Base-by-base conservation (phyloP, 2,888 invertebrate genomes). In the Harpalus rufipes region DNA sequence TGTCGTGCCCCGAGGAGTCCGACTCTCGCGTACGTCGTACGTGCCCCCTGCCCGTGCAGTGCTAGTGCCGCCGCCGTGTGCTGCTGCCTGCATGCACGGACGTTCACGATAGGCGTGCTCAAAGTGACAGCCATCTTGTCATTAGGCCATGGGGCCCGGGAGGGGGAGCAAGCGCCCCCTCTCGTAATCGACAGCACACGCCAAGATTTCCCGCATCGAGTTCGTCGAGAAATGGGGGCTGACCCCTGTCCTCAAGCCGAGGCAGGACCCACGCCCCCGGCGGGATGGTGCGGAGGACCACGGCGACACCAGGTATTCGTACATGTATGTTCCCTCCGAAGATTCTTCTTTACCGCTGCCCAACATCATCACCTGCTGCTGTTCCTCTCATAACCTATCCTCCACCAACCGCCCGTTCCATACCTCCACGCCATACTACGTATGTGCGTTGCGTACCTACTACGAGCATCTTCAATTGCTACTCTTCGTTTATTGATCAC, bases 181-280 rank as follows among this genome's bases (percentile, higher is more conserved):
- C 93, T 92, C 93, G 92, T 92, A 92, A 91, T 89, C 90, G 89
- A 90, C 91, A 90, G 90, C 90, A 93, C 92, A 94, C 94, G 94
- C 94, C 96, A 96, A 96, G 96, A 97, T 97, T 97, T 97, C 97
- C 95, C 97, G 97, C 94, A 96, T 97, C 96, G 97, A 97, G 95
- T 96, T 97, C 94, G 95, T 97, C 94, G 97, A 97, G 94, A 96
- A 97, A 97, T 97, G 97, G 97, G 97, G 97, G 96, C 96, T 97
- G 94, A 97, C 97, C 95, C 97, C 97, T 95, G 97, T 97, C 96
- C 96, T 97, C 95, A 95, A 96, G 94, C 97, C 97, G 95, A 96
- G 97, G 95, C 96, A 96, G 95, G 96, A 97, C 94, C 95, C 96
- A 92, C 92, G 93, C 93, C 95, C 96, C 96, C 95, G 95, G 92